A percentile compares a stretch with the other conserved stretches of the same genome.
Conservation (phyloP, 2,113 vertebrate genomes). For the Serilophus lunatus region DNA sequence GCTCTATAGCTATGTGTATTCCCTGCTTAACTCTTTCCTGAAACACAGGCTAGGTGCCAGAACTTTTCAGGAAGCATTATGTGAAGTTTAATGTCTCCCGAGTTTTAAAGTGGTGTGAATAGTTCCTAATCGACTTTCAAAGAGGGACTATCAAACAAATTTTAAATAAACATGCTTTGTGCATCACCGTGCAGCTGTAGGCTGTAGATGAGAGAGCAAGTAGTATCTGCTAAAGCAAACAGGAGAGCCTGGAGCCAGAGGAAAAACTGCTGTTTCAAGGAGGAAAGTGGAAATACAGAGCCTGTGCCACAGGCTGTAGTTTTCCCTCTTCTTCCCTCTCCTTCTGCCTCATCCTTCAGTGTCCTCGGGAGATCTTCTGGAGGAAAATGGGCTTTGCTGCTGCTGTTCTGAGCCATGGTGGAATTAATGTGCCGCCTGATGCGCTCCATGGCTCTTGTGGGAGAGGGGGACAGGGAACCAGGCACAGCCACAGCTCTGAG, state of each 20-base stretch:
- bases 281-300: background rate
- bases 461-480: background rate
- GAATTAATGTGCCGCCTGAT: fast-evolving
- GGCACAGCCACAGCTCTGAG: background rate
- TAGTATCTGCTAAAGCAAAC: background rate
- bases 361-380: background rate
- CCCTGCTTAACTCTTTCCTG: constrained; percentile 10
- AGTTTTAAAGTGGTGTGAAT: background rate
- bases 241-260: background rate
- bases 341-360: background rate
- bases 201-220: background rate
- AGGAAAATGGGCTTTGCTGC: background rate
- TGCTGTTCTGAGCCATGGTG: background rate
- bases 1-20: background rate
- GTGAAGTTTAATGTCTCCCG: background rate
- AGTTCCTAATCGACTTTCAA: background rate
- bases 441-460: background rate
- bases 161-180: background rate
- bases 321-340: background rate
- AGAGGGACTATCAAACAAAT: background rate
- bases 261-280: background rate
- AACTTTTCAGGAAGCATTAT: background rate
- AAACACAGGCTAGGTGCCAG: background rate
- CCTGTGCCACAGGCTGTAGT: background rate
- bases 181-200: background rate